A percentile compares a stretch with the other conserved stretches of the same genome.
Conservation (phyloP, 2,888 invertebrate genomes). For the Dyspetes luteomarginatus region DNA sequence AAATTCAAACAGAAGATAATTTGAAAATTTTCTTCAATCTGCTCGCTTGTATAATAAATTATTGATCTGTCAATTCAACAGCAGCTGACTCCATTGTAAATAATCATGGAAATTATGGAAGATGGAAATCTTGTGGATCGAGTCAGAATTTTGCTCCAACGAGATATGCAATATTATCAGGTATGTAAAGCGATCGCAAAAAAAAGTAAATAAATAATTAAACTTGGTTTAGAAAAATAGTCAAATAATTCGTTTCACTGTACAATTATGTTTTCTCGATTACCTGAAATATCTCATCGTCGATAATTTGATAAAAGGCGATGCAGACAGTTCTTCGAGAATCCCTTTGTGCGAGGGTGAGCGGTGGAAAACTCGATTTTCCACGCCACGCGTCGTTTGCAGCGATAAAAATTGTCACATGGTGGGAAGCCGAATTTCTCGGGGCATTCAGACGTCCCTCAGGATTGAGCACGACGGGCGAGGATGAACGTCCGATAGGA, state of each 20-base stretch:
- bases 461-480: slow-evolving; percentile 82
- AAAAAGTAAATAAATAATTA: not conserved
- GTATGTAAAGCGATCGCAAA: slow-evolving; percentile 80
- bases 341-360: slow-evolving; percentile 90
- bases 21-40: not conserved
- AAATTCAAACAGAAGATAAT: no score
- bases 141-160: slow-evolving; percentile 91
- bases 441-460: slow-evolving; percentile 90
- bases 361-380: slow-evolving; percentile 92
- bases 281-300: not conserved
- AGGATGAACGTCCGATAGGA: slow-evolving; percentile 79
- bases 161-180: slow-evolving; percentile 94
- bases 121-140: slow-evolving; percentile 95
- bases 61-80: slow-evolving; percentile 38
- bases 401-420: slow-evolving; percentile 92
- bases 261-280: not conserved
- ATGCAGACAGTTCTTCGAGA: slow-evolving; percentile 91
- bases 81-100: slow-evolving; percentile 29
- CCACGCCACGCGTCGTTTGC: slow-evolving; percentile 94
- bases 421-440: slow-evolving; percentile 93
- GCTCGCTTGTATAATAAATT: not conserved
- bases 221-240: not conserved
- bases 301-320: slow-evolving; percentile 84
- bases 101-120: slow-evolving; percentile 93
- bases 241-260: not conserved